phyloP scores from a whole-genome alignment of 1,140 invertebrate species.

The Drosophila guanche region DNA sequence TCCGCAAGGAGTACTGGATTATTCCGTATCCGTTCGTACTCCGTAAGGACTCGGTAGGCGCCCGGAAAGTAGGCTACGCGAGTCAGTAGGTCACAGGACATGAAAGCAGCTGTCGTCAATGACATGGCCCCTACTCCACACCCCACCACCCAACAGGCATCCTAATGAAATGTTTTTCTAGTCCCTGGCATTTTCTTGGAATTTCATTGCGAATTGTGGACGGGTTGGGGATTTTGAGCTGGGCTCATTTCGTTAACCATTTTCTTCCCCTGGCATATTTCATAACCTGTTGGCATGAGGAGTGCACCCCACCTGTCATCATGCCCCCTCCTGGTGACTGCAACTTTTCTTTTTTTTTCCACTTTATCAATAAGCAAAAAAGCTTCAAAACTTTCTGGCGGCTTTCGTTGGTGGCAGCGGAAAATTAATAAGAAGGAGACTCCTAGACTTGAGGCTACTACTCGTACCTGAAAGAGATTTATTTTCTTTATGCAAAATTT shows the following conservation, averaged over 20 bases:
- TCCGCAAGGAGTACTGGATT: conserved; percentile 36
- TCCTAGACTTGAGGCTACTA: neutral
- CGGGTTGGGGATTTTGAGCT: conserved; percentile 12
- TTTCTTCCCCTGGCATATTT: conserved; percentile 22
- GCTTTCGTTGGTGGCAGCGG: neutral
- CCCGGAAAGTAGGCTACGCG: conserved; percentile 73
- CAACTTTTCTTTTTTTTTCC: conserved; percentile 41
- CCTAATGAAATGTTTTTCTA: conserved; percentile 36
- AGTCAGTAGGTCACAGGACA: conserved; percentile 71
- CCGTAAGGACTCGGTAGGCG: conserved; percentile 14
- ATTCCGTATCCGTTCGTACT: conserved; percentile 2
- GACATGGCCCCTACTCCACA: conserved; percentile 27
- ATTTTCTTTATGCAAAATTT: too few species aligned
- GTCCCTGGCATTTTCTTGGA: conserved; percentile 31
- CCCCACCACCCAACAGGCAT: conserved; percentile 16
- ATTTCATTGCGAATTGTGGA: conserved; percentile 31
- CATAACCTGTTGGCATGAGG: conserved; percentile 22
- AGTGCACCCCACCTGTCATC: conserved; percentile 30
- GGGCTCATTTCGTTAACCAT: conserved; percentile 40
- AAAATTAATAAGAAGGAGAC: conserved; percentile 37
- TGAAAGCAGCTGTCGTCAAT: conserved; percentile 67
- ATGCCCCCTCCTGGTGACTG: neutral
- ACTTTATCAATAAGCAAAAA: conserved; percentile 39
- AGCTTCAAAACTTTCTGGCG: conserved; percentile 31
- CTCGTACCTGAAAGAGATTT: too few species aligned